phyloP scores from a whole-genome alignment of 2,797 vertebrate genomes.

The Hyperoplus lanceolatus region DNA sequence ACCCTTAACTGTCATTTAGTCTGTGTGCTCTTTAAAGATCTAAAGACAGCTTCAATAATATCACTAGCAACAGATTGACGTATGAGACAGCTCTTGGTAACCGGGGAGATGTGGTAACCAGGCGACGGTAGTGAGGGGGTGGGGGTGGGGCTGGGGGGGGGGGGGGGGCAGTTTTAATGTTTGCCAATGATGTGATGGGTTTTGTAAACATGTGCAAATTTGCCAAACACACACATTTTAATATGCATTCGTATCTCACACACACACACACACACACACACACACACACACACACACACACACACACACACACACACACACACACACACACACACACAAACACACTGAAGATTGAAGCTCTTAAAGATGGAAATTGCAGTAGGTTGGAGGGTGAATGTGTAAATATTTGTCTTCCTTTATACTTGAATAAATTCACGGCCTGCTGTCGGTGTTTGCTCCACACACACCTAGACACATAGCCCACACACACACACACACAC shows the following conservation, averaged over 20 bases:
- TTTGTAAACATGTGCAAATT: slow-evolving; percentile 1
- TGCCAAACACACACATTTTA: not conserved
- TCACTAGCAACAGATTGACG: not conserved
- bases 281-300: not conserved
- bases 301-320: not conserved
- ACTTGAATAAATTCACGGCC: slow-evolving; percentile 35
- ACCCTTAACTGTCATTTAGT: not conserved
- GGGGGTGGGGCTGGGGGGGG: too few species aligned
- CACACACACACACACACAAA: not conserved
- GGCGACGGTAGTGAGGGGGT: not conserved
- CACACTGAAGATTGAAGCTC: not conserved
- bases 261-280: slow-evolving; percentile 4
- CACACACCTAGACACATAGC: slow-evolving; percentile 21
- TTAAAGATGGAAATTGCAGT: slow-evolving; percentile 3
- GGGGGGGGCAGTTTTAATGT: slow-evolving; percentile 20
- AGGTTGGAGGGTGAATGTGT: slow-evolving; percentile 40
- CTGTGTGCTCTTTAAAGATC: not conserved
- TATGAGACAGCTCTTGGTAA: not conserved
- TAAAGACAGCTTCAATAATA: not conserved
- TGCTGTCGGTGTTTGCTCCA: slow-evolving; percentile 38
- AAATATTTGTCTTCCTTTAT: slow-evolving; percentile 65
- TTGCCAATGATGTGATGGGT: not conserved
- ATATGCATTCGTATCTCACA: not conserved
- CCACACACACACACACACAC: slow-evolving; percentile 14
- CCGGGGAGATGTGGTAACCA: slow-evolving; percentile 17